Evolutionary conservation across 2,888 invertebrate genomes (phyloP), one percentile per base, ranked within the genome.

Genomic region (Orthosia gracilis): DNA sequence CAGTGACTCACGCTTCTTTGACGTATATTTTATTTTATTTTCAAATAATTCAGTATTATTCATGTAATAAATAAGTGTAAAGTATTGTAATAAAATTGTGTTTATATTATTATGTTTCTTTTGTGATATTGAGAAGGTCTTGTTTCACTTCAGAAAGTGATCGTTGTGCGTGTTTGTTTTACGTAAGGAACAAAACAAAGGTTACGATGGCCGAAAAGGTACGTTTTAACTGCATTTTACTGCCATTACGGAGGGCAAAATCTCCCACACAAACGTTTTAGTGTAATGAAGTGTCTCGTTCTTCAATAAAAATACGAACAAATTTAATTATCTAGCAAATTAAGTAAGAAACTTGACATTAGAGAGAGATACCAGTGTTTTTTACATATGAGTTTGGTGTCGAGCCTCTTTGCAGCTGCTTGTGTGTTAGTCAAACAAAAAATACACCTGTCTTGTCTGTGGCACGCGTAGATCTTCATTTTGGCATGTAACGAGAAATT

Each of bases 131-230:
- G 65, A 59, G 59, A 68, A 59, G 17, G 31, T 63, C 40, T 52
- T 62, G 31, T 40, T 70, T 73, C 66, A 66, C 47, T 67, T 9
- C 47, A 71, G 45, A 49, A 69, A 84, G 76, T 80, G 78, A 62
- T 61, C 49, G 52, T 59, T 77, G 72, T 82, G 71, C 40, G 76
- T 83, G 78, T 85, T 80, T 78, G 77, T 82, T 83, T 87, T 80
- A 84, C 73, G 58, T 69, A 71, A 67, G 75, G 78, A 84, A 82
- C 82, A 84, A 80, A 72, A 82, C 74, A 78, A 84, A 79, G 70
- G 82, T 79, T 83, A 91, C 71, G 73, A 94, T 94, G 94, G 89
- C 91, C 62, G 93, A 93, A 89, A 94, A 94, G 88, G 94, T 94
- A 83, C 89, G 91, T 83, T 84, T 70, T 70, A 64, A 59, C 49